These are phyloP conservation scores for Pyrochroa serraticornis DNA, from an alignment of 2,888 invertebrate genomes.

Conservation along the genomic window DNA sequence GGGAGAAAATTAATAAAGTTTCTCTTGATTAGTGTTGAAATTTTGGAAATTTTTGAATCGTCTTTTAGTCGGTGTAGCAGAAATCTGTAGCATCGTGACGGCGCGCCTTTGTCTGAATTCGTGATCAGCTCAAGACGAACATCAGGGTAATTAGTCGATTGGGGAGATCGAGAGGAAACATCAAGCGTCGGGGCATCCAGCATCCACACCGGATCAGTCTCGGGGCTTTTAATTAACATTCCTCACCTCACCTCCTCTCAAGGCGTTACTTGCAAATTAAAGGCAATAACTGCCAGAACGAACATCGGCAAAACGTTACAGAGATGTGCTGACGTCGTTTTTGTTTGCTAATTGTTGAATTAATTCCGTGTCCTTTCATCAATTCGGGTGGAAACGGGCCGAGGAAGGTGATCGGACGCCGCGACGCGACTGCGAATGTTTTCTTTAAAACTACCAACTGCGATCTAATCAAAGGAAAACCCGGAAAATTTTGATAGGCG, in stretches of 20 bases:
- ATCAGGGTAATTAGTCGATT: slow-evolving; percentile 33
- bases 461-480: no score
- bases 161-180: slow-evolving; percentile 44
- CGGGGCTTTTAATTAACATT: slow-evolving; percentile 60
- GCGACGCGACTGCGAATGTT: slow-evolving; percentile 25
- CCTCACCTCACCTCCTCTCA: slow-evolving; percentile 55
- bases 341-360: slow-evolving; percentile 59
- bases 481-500: no score
- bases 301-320: slow-evolving; percentile 52
- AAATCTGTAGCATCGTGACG: no score
- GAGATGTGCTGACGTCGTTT: slow-evolving; percentile 52
- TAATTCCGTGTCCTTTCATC: slow-evolving; percentile 55
- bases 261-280: slow-evolving; percentile 57
- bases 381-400: slow-evolving; percentile 40
- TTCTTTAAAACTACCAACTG: slow-evolving; percentile 10
- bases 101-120: slow-evolving; percentile 1
- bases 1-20: slow-evolving; percentile 30
- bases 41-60: background rate
- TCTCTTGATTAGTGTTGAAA: slow-evolving; percentile 8
- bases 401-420: slow-evolving; percentile 9
- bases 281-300: slow-evolving; percentile 58
- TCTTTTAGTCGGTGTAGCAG: no score
- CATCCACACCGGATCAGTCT: slow-evolving; percentile 34
- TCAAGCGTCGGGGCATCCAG: slow-evolving; percentile 36
- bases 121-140: slow-evolving; percentile 27